These are phyloP conservation scores for Amazonetta brasiliensis DNA, from an alignment of 2,797 vertebrate genomes.

Conservation along the genomic window DNA sequence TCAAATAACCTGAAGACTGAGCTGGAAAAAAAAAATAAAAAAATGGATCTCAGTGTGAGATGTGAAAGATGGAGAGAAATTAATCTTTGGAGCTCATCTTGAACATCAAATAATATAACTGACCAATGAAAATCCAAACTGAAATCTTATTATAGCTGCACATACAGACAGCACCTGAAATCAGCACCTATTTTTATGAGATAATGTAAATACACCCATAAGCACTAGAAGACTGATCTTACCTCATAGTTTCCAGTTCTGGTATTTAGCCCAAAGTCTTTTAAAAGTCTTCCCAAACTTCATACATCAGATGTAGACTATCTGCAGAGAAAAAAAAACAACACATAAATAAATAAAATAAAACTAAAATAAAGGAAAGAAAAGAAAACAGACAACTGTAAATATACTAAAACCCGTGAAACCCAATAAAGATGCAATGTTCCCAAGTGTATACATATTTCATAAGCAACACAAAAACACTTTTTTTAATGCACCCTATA, in stretches of 20 bases:
- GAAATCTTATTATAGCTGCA: not conserved
- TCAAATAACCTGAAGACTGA: not conserved
- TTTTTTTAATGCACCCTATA: not conserved
- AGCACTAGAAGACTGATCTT: not conserved
- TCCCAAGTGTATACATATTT: not conserved
- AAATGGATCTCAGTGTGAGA: not conserved
- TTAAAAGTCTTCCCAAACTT: not conserved
- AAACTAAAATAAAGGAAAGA: not conserved
- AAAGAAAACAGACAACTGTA: not conserved
- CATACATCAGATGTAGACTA: not conserved
- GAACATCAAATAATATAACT: not conserved
- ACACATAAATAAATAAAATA: not conserved
- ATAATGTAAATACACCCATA: not conserved
- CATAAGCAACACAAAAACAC: not conserved
- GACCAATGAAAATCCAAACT: not conserved
- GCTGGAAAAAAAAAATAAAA: not conserved
- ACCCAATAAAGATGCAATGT: not conserved
- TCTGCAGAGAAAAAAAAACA: not conserved
- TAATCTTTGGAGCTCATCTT: not conserved
- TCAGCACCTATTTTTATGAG: not conserved
- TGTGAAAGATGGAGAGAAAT: not conserved
- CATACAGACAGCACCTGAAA: not conserved
- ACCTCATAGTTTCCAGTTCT: not conserved
- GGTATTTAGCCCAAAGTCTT: not conserved
- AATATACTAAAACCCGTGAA: not conserved